Base-by-base conservation (phyloP, 2,888 invertebrate species). In the Allygus modestus region DNA sequence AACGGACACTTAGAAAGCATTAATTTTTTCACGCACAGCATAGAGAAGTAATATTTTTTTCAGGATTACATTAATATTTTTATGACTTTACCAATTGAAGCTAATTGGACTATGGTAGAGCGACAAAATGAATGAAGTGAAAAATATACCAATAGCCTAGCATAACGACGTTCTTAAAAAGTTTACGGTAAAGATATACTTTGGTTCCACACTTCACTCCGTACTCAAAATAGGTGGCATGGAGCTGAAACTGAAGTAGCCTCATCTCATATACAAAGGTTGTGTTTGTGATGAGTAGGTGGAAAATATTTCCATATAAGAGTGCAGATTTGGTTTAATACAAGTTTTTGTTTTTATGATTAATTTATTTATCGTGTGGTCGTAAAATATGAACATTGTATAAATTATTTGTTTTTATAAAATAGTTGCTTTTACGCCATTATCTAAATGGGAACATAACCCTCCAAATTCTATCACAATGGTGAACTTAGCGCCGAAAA, bases 401-500 rank as follows among this genome's bases (percentile, higher is more conserved):
- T 31, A 15, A 23, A 23, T 15, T 54, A 0, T 28, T 2, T 65
- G 65, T 28, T 65, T 31, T 12, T 1, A 5, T 65, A 65, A 28
- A 26, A 31, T 46, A 15, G 12, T 15, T 46, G 37, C 5, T 15
- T 15, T 11, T 46, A 54, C 26, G 12, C 28, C 31, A 17, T 26
- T 0, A 28, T 2, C 28, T 26, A 5, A 11, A 1, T 28, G 58
- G 58, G 23, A 58, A 58, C 58, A 20, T 58, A 58, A 58, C 58
- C 58, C 58, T 58, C 23, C 28, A 46, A 1, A 26, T 58, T 12
- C 20, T 11, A 5, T 9, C 31, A 31, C 31, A 65, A 65, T 65
- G 65, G 65, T 65, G 65, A 65, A 28, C 31, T 31, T 65, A 65
- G 65, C 65, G 65, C 65, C 65, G 65, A 65, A 65, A 65, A 65